Conservation (phyloP, 2,797 vertebrate species). For the Arnoldichthys spilopterus region DNA sequence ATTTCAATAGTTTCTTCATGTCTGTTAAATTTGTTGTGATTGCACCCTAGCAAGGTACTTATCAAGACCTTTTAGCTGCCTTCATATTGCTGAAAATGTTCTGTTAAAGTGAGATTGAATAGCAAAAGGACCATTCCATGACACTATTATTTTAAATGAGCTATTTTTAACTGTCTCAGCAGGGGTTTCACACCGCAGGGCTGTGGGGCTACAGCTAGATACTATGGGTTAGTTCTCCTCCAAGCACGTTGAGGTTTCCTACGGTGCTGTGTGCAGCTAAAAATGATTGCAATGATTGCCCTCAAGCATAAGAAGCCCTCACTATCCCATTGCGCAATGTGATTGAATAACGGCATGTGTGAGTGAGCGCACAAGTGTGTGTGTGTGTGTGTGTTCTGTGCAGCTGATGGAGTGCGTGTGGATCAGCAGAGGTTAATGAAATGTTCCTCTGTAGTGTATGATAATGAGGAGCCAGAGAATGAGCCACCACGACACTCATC, state of each 20-base stretch:
- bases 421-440: constrained; percentile 57
- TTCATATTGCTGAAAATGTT: too few species aligned
- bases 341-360: constrained; percentile 18
- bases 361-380: not conserved
- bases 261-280: not conserved
- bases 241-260: not conserved
- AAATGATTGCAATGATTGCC: not conserved
- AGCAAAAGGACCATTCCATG: too few species aligned
- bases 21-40: too few species aligned
- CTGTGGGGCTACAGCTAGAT: not conserved
- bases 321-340: not conserved
- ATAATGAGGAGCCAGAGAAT: constrained; percentile 44
- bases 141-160: too few species aligned
- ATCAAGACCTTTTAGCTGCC: too few species aligned
- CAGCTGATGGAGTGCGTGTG: constrained; percentile 28
- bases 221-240: not conserved
- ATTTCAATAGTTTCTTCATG: too few species aligned
- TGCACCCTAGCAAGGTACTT: too few species aligned
- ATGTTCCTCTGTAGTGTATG: constrained; percentile 47
- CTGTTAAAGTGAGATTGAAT: too few species aligned
- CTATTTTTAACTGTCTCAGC: too few species aligned
- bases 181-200: too few species aligned
- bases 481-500: constrained; percentile 41
- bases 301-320: not conserved
- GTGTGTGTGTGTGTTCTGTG: not conserved